A percentile compares a stretch with the other conserved stretches of the same genome.
Evolutionary conservation across 2,113 vertebrate species (phyloP).

Genomic region (Pelmatolapia mariae): DNA sequence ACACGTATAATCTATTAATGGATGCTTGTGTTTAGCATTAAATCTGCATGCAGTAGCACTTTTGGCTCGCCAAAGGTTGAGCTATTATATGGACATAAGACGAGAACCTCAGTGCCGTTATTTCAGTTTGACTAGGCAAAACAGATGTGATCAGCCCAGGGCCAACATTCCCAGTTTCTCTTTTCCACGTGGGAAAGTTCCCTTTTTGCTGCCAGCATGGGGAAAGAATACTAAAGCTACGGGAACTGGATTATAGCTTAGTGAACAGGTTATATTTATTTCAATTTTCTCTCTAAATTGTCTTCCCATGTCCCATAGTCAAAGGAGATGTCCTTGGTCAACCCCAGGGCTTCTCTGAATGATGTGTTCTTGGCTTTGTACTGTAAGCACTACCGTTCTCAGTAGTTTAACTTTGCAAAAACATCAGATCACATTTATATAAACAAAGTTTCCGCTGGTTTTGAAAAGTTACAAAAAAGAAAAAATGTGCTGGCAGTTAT

Average conservation of each 20-base stretch:
- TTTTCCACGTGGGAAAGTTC: constrained; percentile 73
- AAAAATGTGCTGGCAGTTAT: background rate
- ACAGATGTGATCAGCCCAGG: constrained; percentile 62
- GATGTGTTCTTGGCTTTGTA: background rate
- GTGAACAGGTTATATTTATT: constrained; percentile 56
- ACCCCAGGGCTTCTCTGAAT: background rate
- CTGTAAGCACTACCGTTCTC: background rate
- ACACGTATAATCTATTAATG: background rate
- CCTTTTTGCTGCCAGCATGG: constrained; percentile 51
- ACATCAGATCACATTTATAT: background rate
- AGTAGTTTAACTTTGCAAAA: background rate
- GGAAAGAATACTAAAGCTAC: constrained; percentile 30
- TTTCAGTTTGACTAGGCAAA: constrained; percentile 40
- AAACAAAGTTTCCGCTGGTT: background rate
- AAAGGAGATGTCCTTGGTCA: constrained; percentile 20
- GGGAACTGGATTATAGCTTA: constrained; percentile 63
- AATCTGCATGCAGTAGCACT: background rate
- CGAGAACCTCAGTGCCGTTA: background rate
- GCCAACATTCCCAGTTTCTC: constrained; percentile 68
- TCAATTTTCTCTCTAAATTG: constrained; percentile 21
- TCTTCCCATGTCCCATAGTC: constrained; percentile 44
- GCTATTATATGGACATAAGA: constrained; percentile 13
- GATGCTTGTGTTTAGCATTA: background rate
- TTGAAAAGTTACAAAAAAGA: background rate
- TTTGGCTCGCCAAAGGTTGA: background rate